A percentile compares a stretch with the other conserved stretches of the same genome.
phyloP scores from a whole-genome alignment of 2,797 vertebrate genomes.

The Sebastes oblongus region DNA sequence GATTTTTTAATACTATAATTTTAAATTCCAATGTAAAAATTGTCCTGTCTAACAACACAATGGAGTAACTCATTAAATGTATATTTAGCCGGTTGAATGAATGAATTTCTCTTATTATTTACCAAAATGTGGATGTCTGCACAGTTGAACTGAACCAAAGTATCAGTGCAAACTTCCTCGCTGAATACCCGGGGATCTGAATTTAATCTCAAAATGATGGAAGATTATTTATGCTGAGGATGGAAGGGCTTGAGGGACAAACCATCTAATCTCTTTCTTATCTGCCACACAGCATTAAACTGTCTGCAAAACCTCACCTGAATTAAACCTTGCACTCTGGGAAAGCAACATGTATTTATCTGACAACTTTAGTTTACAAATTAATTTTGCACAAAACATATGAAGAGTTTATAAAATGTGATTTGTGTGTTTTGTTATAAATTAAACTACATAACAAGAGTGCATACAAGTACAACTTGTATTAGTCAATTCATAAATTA shows the following conservation, averaged over 20 bases:
- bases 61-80: not conserved
- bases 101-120: constrained; percentile 6
- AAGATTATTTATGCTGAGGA: constrained; percentile 45
- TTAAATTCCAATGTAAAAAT: too few species aligned
- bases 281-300: constrained; percentile 42
- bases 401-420: too few species aligned
- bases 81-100: not conserved
- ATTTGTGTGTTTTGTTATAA: too few species aligned
- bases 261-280: constrained; percentile 42
- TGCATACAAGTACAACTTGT: too few species aligned
- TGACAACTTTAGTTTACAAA: too few species aligned
- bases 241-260: constrained; percentile 44
- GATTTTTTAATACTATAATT: too few species aligned
- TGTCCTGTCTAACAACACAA: not conserved
- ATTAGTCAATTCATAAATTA: too few species aligned
- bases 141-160: not conserved
- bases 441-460: too few species aligned
- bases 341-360: constrained; percentile 1
- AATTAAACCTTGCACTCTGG: constrained; percentile 28
- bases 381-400: too few species aligned
- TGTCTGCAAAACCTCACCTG: constrained; percentile 32
- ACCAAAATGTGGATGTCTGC: not conserved
- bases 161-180: not conserved
- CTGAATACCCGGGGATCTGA: constrained; percentile 19
- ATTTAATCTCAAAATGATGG: constrained; percentile 43